Base-by-base conservation (phyloP, 2,797 vertebrate genomes). In the Podargus strigoides region DNA sequence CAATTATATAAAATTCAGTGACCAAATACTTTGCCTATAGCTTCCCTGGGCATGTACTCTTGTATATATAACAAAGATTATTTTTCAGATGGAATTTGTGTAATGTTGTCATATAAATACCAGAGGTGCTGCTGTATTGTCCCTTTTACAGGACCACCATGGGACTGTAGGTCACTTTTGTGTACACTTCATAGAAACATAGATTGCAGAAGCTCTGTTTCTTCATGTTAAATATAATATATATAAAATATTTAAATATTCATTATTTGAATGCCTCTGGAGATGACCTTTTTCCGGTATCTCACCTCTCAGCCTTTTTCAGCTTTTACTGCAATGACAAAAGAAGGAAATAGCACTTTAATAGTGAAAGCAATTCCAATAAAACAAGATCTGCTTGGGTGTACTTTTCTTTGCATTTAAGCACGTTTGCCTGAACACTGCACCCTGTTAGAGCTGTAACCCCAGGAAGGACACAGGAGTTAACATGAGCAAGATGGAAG, bases 51-150 rank as follows among this genome's bases (percentile, higher is more conserved):
- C 62, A 4, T 30, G 56, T 82, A 70, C 77, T 89, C 73, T 76
- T 87, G 80, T 95, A 77, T 93, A 81, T 95, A 87, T 69, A 97
- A 97, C 97, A 97, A 97, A 97, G 85, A 90, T 91, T 97, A 97
- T 97, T 97, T 97, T 97, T 97, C 75, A 63, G 89, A 93, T 59
- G 49, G 22, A 68, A 42, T 80, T 62, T 30, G 27, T 81, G 32
- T 78, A 9, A 16, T 26, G 13, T 30, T 75, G 42, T 90, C 22
- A 3, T 34, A 39, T 49, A 28, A 24, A 34, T 70, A 42, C 63
- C 30, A 27, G 12, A 20, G 27, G 26, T 53, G 68, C 69, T 91
- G 46, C 70, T 79, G 3, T 28, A 16, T 30, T 44, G 5, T 41
- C 44, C 28, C 36, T 67, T 26, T 18, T 24, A 28, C 58, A 58